Evolutionary conservation across 2,113 vertebrate species (phyloP), one percentile per base, ranked within the genome.

Genomic region (Takifugu flavidus): DNA sequence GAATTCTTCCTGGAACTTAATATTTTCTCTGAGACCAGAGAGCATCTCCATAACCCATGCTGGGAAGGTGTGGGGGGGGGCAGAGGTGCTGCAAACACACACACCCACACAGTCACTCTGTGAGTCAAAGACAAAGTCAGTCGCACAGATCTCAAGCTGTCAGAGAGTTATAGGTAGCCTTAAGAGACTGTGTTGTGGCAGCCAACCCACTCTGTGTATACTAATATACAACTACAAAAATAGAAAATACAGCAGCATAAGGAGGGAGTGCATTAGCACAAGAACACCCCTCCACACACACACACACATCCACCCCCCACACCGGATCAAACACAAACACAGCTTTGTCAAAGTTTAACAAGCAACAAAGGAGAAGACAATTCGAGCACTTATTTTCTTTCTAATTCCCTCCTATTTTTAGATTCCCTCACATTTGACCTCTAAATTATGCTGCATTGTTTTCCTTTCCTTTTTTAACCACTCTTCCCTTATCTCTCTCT

Each of bases 1-100:
- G 67, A 82, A 84, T 84, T 79, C 79, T 83, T 82, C 57, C 60
- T 20, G n/a, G 69, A 72, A 79, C 62, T 70, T 75, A 50, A 75
- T 75, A 75, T 72, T 81, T 75, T 71, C 71, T 80, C 72, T 62
- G 56, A 70, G 50, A 71, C 55, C 56, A 74, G 46, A 72, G 5
- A 79, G 25, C 42, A 53, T 58, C 67, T 74, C 43, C 53, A n/a
- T 43, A 56, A 46, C 65, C 49, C 76, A 66, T 56, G 53, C 75
- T 74, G 80, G 4, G 39, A 39, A 39, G 11, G 34, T 4, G 59
- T 26, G 20, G 50, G 15, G 57, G 45, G 49, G 14, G 27, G 5
- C 25, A 29, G 1, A 60, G 15, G 26, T 50, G 28, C 42, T 11
- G 59, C 39, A 26, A 13, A n/a, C 49, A 65, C 58, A 63, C 55